Base-by-base conservation (phyloP, 1,140 invertebrate genomes). In the Bombus superbus region DNA sequence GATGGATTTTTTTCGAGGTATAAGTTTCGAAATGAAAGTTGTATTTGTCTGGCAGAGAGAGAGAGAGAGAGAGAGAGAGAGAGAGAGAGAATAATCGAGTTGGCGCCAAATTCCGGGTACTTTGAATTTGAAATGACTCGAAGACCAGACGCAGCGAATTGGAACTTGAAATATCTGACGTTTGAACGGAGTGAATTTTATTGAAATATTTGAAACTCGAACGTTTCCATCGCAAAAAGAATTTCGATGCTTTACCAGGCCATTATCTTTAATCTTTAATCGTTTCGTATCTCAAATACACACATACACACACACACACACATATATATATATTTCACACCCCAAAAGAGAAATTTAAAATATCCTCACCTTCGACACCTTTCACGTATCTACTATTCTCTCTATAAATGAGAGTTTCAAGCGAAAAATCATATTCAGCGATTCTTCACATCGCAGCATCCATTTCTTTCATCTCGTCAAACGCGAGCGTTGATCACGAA, bases 1-100 rank as follows among this genome's bases (percentile, higher is more conserved):
- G 74, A 76, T 40, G 35, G 47, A 28, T 76, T 76, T 57, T 77
- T 57, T 13, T 25, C 1, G 10, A 62, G n/a, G 4, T 32, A 47
- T 59, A 76, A 59, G 74, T 15, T 59, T 40, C 35, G 35, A 28
- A 76, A 76, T 62, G 47, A 59, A 76, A 62, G 74, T 40, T 76
- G 22, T 57, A 59, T 59, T 76, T 38, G 35, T 62, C 18, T 76
- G 13, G 22, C 25, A 18, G 44, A 25, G 32, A 10, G 8, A 6
- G 18, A 35, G 10, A 75, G 32, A 5, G 47, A 38, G 8, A 38
- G 32, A 11, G 32, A n/a, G n/a, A 32, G n/a, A 1, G 18, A 13
- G 32, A 35, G 10, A 75, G 32, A 6, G 53, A 40, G 22, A 40
- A 40, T 38, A 32, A 57, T 22, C 6, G 35, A 57, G 35, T 40